Percentiles rank a stretch among this genome's conserved stretches.
Evolutionary conservation across 2,797 vertebrate species (phyloP).

Genomic region (Sebastolobus alascanus): DNA sequence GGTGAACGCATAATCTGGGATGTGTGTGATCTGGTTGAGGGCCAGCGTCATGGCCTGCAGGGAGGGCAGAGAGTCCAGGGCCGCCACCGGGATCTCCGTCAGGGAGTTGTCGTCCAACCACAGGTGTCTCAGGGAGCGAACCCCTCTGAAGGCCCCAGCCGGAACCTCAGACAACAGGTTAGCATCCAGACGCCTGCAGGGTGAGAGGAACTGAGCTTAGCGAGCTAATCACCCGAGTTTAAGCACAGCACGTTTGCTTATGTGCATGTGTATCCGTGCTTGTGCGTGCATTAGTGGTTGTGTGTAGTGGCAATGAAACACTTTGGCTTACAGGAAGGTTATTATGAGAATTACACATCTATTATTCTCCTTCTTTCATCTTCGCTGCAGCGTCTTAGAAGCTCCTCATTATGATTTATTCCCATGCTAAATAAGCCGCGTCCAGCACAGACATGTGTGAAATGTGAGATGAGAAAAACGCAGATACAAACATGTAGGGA

Average conservation of each 20-base stretch:
- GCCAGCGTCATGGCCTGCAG: constrained; percentile 98
- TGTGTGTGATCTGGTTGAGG: constrained; percentile 92
- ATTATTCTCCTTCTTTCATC: constrained; percentile 71
- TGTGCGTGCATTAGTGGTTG: constrained; percentile 52
- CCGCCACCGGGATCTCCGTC: constrained; percentile 91
- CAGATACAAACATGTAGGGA: constrained; percentile 48
- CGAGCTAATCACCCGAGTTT: constrained; percentile 56
- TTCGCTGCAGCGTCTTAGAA: constrained; percentile 57
- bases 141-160: constrained; percentile 89
- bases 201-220: constrained; percentile 61
- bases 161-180: constrained; percentile 95
- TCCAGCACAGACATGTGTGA: constrained; percentile 76
- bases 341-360: constrained; percentile 71
- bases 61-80: constrained; percentile 91
- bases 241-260: constrained; percentile 36
- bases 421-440: constrained; percentile 71
- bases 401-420: constrained; percentile 72
- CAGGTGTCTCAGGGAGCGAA: constrained; percentile 92
- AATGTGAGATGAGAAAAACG: constrained; percentile 62
- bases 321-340: constrained; percentile 66
- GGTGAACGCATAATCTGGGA: constrained; percentile 93
- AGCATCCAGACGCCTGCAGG: constrained; percentile 93
- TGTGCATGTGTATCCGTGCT: constrained; percentile 26
- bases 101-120: constrained; percentile 97
- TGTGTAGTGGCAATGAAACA: constrained; percentile 45